Evolutionary conservation across 2,113 vertebrate genomes (phyloP), one percentile per base, ranked within the genome.

Genomic region (Pogonocichla stellata): DNA sequence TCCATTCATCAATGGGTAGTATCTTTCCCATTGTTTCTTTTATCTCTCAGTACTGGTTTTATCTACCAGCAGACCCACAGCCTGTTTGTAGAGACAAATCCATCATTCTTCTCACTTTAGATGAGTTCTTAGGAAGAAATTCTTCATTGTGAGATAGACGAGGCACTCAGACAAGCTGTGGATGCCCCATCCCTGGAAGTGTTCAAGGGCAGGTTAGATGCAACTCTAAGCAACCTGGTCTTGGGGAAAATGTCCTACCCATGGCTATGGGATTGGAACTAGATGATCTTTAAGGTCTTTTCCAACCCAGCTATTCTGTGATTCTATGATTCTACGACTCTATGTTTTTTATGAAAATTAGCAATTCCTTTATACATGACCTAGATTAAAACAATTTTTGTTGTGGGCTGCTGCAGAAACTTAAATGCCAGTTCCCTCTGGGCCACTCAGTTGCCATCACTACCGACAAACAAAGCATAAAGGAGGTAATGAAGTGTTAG

Each of bases 401-500:
- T 31, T 88, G 88, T 72, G 51, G 53, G 31, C 79, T 81, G 51
- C 71, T 69, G 14, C 47, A 80, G 40, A 74, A 89, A 92, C 91
- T 77, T 93, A 65, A 86, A 93, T 93, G 57, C 45, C 26, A 61
- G 0, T 82, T 96, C 64, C 69, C 86, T 82, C 34, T 61, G 54
- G 79, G 56, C 58, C 62, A 73, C 38, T 96, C 56, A 15, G 72
- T 88, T 91, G 73, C 84, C 38, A 12, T 93, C 78, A 48, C 73
- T 64, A 64, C 86, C 53, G 22, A 50, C 9, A 69, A 71, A 62
- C 31, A 88, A 72, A 87, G 53, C 86, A 38, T 50, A 88, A 89
- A 90, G 29, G 75, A 95, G 61, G 51, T 93, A 96, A 95, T 64
- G 65, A 91, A 84, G 89, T 67, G 43, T 85, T 95, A 71, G 60